Evolutionary conservation across 1,140 invertebrate species (phyloP).

Genomic region (Drosophila virilis): DNA sequence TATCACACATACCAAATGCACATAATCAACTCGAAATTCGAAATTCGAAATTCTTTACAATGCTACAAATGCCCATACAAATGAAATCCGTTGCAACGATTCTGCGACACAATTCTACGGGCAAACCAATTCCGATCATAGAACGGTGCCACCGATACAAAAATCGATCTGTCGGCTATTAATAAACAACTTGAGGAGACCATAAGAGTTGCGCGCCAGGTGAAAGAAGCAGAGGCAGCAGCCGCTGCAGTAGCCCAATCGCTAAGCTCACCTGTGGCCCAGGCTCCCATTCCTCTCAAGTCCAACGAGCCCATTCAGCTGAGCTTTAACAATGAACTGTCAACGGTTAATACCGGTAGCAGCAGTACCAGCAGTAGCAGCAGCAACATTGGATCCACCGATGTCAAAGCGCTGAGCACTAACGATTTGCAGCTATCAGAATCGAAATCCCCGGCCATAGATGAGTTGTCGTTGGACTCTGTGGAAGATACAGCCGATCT

Average conservation of each 20-base stretch:
- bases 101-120: conserved; percentile 14
- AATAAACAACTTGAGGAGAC: conserved; percentile 84
- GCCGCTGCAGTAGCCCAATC: conserved; percentile 61
- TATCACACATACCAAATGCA: conserved; percentile 48
- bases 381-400: conserved; percentile 23
- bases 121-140: conserved; percentile 36
- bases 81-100: conserved; percentile 27
- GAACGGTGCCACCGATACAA: conserved; percentile 79
- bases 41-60: conserved; percentile 69
- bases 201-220: conserved; percentile 82
- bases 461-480: conserved; percentile 87
- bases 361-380: conserved; percentile 11
- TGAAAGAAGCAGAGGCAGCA: conserved; percentile 79
- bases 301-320: conserved; percentile 79
- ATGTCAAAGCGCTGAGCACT: conserved; percentile 63
- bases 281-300: conserved; percentile 64
- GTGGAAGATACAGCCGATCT: conserved; percentile 87
- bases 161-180: conserved; percentile 81
- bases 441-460: conserved; percentile 85
- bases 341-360: conserved; percentile 32
- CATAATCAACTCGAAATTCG: conserved; percentile 62
- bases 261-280: conserved; percentile 53
- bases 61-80: conserved; percentile 52
- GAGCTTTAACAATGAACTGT: conserved; percentile 84
- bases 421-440: conserved; percentile 83